Percentiles rank a stretch among this genome's conserved stretches.
These are phyloP conservation scores for Poecilia gillii DNA, from an alignment of 2,797 vertebrate genomes.

Conservation along the genomic window DNA sequence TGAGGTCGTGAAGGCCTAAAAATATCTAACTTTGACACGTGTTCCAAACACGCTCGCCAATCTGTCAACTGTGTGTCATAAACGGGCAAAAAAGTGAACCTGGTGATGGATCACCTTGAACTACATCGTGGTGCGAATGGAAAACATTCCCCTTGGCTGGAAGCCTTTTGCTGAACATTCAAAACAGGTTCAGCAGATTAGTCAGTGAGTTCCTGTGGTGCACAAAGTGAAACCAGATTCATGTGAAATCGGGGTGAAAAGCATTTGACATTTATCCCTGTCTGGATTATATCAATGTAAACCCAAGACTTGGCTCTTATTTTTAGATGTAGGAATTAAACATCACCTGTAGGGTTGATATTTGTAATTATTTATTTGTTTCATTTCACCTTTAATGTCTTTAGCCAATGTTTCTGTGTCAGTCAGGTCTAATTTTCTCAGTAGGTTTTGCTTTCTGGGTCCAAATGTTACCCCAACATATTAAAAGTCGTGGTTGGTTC, in stretches of 20 bases:
- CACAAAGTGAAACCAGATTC: not conserved
- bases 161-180: not conserved
- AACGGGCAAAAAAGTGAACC: not conserved
- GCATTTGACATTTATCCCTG: not conserved
- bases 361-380: not conserved
- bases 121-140: not conserved
- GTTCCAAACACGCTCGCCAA: not conserved
- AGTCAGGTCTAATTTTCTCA: not conserved
- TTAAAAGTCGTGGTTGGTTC: not conserved
- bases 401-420: not conserved
- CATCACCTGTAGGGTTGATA: not conserved
- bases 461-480: not conserved
- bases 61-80: not conserved
- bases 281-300: not conserved
- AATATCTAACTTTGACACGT: conserved; percentile 2
- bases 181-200: not conserved
- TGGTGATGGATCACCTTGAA: not conserved
- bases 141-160: not conserved
- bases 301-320: not conserved
- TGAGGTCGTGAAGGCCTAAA: not conserved
- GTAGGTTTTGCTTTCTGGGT: not conserved
- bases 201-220: not conserved
- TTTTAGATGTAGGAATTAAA: not conserved
- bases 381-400: too few species aligned
- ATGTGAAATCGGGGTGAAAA: not conserved